phyloP scores from a whole-genome alignment of 1,140 invertebrate genomes.

The Triops longicaudatus region DNA sequence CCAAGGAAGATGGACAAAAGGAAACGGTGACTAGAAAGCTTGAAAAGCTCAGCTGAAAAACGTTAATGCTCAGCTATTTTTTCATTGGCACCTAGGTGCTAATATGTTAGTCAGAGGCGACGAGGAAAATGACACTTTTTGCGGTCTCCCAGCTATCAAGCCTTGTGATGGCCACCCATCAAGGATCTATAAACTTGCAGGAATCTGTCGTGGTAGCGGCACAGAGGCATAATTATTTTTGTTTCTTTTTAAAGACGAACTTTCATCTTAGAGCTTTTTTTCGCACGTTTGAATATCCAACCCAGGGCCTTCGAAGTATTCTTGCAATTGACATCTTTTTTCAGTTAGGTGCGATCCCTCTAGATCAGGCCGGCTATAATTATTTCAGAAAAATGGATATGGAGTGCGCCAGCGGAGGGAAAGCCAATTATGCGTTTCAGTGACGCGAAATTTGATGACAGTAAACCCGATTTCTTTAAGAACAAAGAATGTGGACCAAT shows the following conservation, averaged over 20 bases:
- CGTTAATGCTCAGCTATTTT: constrained; percentile 6
- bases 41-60: neutral
- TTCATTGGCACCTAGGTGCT: neutral
- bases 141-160: neutral
- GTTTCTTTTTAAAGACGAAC: neutral
- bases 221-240: neutral
- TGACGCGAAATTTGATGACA: neutral
- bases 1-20: neutral
- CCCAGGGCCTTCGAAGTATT: too few relatives aligned
- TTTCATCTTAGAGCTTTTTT: neutral
- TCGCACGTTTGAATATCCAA: too few relatives aligned
- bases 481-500: neutral
- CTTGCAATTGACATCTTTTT: too few relatives aligned
- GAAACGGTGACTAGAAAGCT: neutral
- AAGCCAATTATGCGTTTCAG: neutral
- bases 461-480: neutral
- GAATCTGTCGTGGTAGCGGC: neutral
- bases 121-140: neutral
- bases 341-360: too few relatives aligned
- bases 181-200: neutral
- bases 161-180: constrained; percentile 10
- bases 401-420: neutral
- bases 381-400: neutral
- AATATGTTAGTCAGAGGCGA: constrained; percentile 11
- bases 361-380: too few relatives aligned